Percentiles rank a stretch among this genome's conserved stretches.
These are phyloP conservation scores for Anoplopoma fimbria DNA, from an alignment of 2,113 vertebrate species.

Conservation along the genomic window DNA sequence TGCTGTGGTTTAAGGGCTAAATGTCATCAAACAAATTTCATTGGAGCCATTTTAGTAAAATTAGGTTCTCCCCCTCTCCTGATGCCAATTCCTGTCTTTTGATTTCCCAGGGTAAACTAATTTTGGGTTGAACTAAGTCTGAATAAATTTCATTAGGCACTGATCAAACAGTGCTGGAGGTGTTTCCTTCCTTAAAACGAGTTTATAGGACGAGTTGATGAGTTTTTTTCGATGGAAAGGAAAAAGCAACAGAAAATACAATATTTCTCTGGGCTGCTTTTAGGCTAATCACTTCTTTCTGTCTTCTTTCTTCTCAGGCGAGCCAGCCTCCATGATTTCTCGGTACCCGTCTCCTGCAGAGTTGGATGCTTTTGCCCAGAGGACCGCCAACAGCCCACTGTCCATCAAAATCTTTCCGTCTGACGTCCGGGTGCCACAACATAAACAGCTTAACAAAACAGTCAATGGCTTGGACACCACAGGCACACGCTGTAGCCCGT, in stretches of 20 bases:
- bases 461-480: conserved; percentile 96
- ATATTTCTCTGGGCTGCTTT: conserved; percentile 3
- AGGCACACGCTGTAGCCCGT: conserved; percentile 89
- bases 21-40: conserved; percentile 64
- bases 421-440: conserved; percentile 95
- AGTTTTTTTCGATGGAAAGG: conserved; percentile 34
- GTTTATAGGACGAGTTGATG: conserved; percentile 61
- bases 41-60: conserved; percentile 58
- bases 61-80: conserved; percentile 38
- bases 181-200: conserved; percentile 63
- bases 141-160: conserved; percentile 74
- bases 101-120: conserved; percentile 74
- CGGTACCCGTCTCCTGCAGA: conserved; percentile 96
- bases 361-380: conserved; percentile 97
- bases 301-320: conserved; percentile 81
- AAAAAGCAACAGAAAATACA: conserved; percentile 8
- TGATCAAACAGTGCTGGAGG: conserved; percentile 68
- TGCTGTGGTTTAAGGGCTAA: conserved; percentile 43
- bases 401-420: conserved; percentile 98
- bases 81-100: conserved; percentile 40
- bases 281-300: conserved; percentile 22
- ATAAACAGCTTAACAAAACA: conserved; percentile 95
- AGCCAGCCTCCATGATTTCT: conserved; percentile 84
- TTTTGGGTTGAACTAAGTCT: conserved; percentile 69
- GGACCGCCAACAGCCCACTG: conserved; percentile 92